Base-by-base conservation (phyloP, 2,797 vertebrate species). In the Todus mexicanus region DNA sequence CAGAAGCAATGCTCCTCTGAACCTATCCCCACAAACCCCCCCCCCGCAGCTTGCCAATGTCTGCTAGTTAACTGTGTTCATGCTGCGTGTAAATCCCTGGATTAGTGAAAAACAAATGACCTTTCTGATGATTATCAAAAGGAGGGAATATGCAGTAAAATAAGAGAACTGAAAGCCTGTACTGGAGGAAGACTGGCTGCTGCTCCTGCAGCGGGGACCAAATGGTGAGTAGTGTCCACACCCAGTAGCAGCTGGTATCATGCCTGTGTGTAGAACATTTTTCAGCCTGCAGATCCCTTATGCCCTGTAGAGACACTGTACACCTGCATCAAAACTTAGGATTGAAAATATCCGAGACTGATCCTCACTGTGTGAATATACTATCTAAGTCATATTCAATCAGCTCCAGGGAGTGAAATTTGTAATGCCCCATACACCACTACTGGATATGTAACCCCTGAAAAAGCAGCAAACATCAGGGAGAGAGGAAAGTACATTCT, bases 161-260 rank as follows among this genome's bases (percentile, higher is more conserved):
- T 18, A 63, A 60, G 35, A 1, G 2, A 81, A 37, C 12, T 6
- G 72, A 74, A 83, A 89, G 19, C 29, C 43, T 40, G 8, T 59
- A 21, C 27, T 5, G 4, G 25, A 15, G 26, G 31, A 75, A 42
- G 38, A 54, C 31, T 6, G 18, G 9, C 51, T 40, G 27, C 33
- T 0, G 0, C 31, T 42, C 10, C 50, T 38, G 35, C 35, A 29
- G 38, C 5, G 38, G 19, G 56, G 56, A 51, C 10, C 48, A 68
- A 35, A 70, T 0, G 14, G 16, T n/a, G 25, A 79, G 8, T 23
- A 48, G 26, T 20, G 22, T 31, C 45, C 4, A 2, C 1, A 0
- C 22, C 7, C 65, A 56, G 11, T 4, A n/a, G n/a, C 19, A 15
- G 13, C 22, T 54, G 60, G 21, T 29, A 42, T 74, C n/a, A 20